These are phyloP conservation scores for Gadopsis marmoratus DNA, from an alignment of 2,797 vertebrate genomes.

Conservation along the genomic window DNA sequence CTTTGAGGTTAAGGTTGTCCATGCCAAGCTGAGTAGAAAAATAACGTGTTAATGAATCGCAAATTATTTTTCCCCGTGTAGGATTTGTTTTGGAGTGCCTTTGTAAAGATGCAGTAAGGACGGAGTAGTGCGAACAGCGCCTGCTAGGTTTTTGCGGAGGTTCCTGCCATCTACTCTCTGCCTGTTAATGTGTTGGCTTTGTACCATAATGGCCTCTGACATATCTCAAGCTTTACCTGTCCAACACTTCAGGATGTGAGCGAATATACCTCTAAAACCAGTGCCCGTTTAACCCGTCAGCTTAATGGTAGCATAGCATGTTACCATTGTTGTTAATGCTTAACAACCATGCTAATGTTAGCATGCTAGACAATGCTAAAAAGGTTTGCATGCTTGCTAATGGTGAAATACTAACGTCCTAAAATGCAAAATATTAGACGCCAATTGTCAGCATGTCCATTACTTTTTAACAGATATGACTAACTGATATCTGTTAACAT, in stretches of 20 bases:
- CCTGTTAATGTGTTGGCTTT: background rate
- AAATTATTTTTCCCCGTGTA: background rate
- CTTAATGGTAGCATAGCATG: background rate
- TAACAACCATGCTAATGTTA: background rate
- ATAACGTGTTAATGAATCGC: constrained; percentile 6
- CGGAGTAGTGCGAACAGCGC: no score
- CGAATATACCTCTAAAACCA: background rate
- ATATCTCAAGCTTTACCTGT: background rate
- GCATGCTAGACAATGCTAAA: background rate
- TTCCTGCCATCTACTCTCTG: background rate
- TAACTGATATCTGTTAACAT: no score
- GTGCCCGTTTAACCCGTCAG: background rate
- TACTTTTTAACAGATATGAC: no score
- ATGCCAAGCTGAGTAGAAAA: background rate
- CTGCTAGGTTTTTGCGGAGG: background rate
- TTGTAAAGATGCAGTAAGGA: constrained; percentile 1
- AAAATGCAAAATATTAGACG: background rate
- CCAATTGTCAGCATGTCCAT: no score
- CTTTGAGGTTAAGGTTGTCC: background rate
- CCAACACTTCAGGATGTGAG: background rate
- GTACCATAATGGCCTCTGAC: background rate
- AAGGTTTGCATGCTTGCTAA: background rate
- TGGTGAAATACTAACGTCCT: background rate
- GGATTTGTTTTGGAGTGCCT: background rate
- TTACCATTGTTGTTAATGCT: background rate